Evolutionary conservation across 2,888 invertebrate species (phyloP), one percentile per base, ranked within the genome.

Genomic region (Volucella inanis): DNA sequence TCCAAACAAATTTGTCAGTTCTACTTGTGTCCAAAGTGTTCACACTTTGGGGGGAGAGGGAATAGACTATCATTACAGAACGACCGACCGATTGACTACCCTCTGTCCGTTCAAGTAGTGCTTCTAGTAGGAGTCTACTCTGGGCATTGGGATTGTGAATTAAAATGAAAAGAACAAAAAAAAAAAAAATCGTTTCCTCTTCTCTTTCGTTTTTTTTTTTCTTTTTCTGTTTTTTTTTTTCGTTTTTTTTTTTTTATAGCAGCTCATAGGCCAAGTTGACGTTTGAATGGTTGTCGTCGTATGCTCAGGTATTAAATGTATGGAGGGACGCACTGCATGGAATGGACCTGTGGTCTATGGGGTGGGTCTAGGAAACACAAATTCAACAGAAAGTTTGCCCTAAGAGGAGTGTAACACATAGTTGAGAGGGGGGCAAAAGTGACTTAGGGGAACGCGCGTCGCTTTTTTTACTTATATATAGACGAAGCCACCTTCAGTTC

Each of bases 261-360:
- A 50, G 61, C 54, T 72, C 41, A 43, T 67, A 70, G 74, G 68
- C 74, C 65, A 62, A 84, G 54, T 50, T 75, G 70, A 75, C 31
- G 68, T 74, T 83, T 68, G 64, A 31, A 31, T 31, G 31, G 31
- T 31, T 31, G 31, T 31, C 31, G 31, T 74, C 64, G 62, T 78
- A 57, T 74, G 64, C 61, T n/a, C 62, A 79, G 84, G 75, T 67
- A 75, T 75, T 70, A 70, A 64, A 59, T 41, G 39, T 74, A 74
- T 74, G 64, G 50, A 74, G 47, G 67, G 78, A 67, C 55, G 72
- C 31, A 31, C 0, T 31, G 31, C 6, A 31, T 31, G 6, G 31
- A 31, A 43, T 31, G 55, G 64, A 79, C 65, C 79, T 55, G 57
- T 59, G 61, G 49, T 54, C 55, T 45, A 52, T 64, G 79, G 79